A percentile compares a stretch with the other conserved stretches of the same genome.
phyloP scores from a whole-genome alignment of 2,797 vertebrate genomes.

The Aythya fuligula region DNA sequence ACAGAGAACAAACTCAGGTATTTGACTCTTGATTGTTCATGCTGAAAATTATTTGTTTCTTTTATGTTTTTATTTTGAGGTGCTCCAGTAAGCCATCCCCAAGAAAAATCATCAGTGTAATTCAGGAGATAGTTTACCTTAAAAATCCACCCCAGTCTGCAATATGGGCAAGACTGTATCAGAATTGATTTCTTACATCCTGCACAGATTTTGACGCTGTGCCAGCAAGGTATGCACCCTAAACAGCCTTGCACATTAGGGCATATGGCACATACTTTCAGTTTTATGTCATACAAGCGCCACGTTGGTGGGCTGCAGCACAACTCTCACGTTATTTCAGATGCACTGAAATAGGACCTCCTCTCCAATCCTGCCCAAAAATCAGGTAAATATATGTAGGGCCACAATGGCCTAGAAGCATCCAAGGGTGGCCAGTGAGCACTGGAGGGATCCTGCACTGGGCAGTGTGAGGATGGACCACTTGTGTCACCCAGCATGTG shows the following conservation, averaged over 20 bases:
- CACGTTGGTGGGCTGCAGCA: neutral
- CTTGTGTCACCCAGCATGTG: accelerated
- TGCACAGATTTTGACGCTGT: neutral
- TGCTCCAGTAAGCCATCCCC: neutral
- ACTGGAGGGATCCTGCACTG: neutral
- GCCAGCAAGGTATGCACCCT: neutral
- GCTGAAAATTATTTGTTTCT: neutral
- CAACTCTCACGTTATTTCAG: neutral
- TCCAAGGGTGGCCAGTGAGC: neutral
- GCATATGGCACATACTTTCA: neutral
- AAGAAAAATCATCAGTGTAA: neutral
- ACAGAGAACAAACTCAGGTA: neutral
- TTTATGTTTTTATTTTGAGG: neutral
- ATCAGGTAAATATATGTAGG: neutral
- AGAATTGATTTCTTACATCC: neutral
- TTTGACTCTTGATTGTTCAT: neutral
- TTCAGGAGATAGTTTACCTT: neutral
- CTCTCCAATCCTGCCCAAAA: neutral
- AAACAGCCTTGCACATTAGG: neutral
- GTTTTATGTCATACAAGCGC: neutral
- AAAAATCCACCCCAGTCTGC: neutral
- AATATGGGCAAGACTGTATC: neutral
- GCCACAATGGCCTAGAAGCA: neutral
- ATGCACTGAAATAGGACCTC: neutral
- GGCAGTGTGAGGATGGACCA: accelerated